These are phyloP conservation scores for Drosophila limbata DNA, from an alignment of 2,888 invertebrate genomes.

Conservation along the genomic window DNA sequence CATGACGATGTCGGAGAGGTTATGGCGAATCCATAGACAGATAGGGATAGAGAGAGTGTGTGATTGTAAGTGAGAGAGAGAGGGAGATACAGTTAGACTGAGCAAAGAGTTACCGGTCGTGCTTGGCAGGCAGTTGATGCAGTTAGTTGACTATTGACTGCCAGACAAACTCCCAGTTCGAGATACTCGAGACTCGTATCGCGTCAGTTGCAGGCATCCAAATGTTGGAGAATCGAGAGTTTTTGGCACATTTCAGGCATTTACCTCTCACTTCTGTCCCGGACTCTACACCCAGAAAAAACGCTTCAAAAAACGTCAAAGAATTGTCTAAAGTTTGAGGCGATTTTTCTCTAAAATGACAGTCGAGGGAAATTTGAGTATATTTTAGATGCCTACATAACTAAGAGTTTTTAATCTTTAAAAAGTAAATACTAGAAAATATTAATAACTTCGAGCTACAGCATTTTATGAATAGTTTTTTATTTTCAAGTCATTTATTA, in stretches of 20 bases:
- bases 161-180: slow-evolving; percentile 53
- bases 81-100: slow-evolving; percentile 8
- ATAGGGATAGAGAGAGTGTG: slow-evolving; percentile 14
- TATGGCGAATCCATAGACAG: slow-evolving; percentile 3
- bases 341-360: too few relatives aligned
- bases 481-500: too few relatives aligned
- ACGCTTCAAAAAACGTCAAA: too few relatives aligned
- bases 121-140: slow-evolving; percentile 75
- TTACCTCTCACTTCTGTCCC: slow-evolving; percentile 24
- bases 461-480: too few relatives aligned
- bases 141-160: slow-evolving; percentile 76
- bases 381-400: too few relatives aligned
- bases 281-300: slow-evolving; percentile 26
- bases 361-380: too few relatives aligned
- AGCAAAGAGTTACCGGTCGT: slow-evolving; percentile 46
- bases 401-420: too few relatives aligned
- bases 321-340: too few relatives aligned
- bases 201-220: slow-evolving; percentile 72
- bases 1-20: slow-evolving; percentile 22
- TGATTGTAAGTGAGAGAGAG: slow-evolving; percentile 1
- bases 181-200: slow-evolving; percentile 58
- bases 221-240: slow-evolving; percentile 42
- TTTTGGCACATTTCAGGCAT: slow-evolving; percentile 72
- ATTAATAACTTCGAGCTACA: too few relatives aligned
- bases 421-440: too few relatives aligned